Percentiles rank a stretch among this genome's conserved stretches.
These are phyloP conservation scores for Candoia aspera DNA, from an alignment of 2,113 vertebrate genomes.

Conservation along the genomic window DNA sequence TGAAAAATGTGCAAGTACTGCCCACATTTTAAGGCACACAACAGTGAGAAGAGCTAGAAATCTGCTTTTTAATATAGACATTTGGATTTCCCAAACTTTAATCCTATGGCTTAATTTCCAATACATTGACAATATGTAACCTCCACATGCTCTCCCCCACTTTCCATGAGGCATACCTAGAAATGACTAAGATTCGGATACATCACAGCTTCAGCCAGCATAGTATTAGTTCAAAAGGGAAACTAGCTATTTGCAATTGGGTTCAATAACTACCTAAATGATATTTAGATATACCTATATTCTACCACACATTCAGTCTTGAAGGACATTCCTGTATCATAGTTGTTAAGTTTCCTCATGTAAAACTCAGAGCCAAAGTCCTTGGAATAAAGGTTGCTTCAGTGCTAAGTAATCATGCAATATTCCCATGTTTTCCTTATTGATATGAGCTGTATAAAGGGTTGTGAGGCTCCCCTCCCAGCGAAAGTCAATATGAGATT, in stretches of 20 bases:
- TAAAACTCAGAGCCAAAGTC: not conserved
- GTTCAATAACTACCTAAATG: not conserved
- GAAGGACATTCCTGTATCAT: not conserved
- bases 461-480: not conserved
- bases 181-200: not conserved
- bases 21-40: not conserved
- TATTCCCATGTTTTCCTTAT: not conserved
- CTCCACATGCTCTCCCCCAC: not conserved
- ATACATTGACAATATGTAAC: not conserved
- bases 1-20: not conserved
- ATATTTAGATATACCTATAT: not conserved
- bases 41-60: not conserved
- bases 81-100: not conserved
- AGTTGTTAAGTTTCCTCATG: not conserved
- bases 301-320: not conserved
- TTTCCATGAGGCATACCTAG: not conserved
- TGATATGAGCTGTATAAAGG: not conserved
- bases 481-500: not conserved
- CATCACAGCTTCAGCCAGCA: not conserved
- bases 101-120: not conserved
- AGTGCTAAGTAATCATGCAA: not conserved
- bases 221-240: not conserved
- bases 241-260: not conserved
- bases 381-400: not conserved
- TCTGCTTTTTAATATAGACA: not conserved